These are phyloP conservation scores for Brenthis hecate DNA, from an alignment of 2,888 invertebrate species.

Conservation along the genomic window DNA sequence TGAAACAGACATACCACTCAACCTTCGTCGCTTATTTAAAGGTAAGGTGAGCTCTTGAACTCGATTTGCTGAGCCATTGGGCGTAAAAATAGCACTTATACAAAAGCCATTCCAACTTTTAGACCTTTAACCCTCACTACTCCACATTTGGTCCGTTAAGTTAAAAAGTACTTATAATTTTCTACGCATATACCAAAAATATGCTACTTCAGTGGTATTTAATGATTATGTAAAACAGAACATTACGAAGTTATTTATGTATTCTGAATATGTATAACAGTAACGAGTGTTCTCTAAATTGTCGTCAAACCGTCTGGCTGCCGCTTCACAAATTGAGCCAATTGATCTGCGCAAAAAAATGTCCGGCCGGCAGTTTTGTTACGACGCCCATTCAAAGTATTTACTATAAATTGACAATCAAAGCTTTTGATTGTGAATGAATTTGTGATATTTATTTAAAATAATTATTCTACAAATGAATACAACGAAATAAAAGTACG, in stretches of 20 bases:
- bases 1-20: conserved; percentile 78
- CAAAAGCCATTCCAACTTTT: conserved; percentile 6
- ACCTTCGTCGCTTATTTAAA: conserved; percentile 73
- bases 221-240: too few species aligned
- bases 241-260: conserved; percentile 10
- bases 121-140: background rate
- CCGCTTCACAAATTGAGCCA: conserved; percentile 64
- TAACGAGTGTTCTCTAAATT: conserved; percentile 51
- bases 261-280: conserved; percentile 31
- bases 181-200: background rate
- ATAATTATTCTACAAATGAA: conserved; percentile 29
- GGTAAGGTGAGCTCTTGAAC: conserved; percentile 68
- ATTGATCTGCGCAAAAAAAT: conserved; percentile 48
- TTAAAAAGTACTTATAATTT: background rate
- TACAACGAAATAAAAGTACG: conserved; percentile 19
- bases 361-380: conserved; percentile 31
- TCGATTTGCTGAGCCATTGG: conserved; percentile 42
- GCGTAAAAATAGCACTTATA: conserved; percentile 35
- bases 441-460: background rate
- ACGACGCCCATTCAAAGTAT: conserved; percentile 26
- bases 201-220: too few species aligned
- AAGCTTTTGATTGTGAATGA: background rate
- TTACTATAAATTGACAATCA: conserved; percentile 20
- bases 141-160: background rate
- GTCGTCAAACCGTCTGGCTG: conserved; percentile 61